Evolutionary conservation across 2,797 vertebrate genomes (phyloP), one percentile per base, ranked within the genome.

Genomic region (Ptychadena robeensis): DNA sequence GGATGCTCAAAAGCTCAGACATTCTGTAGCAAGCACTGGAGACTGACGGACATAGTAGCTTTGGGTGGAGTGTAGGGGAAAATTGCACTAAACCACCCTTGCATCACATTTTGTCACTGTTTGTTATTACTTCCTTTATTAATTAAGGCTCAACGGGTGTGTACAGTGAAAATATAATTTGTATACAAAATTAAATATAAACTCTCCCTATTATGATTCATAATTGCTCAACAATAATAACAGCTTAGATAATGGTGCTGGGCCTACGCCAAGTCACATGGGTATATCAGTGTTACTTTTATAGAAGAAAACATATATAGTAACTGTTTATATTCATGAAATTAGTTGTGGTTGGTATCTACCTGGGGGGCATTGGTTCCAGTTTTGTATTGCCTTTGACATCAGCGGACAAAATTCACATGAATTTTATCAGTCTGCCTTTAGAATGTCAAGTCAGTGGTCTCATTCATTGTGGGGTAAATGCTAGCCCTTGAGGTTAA

Each of bases 171-270:
- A 71, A 34, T 37, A 10, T 18, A 59, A 37, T 30, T 66, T 32
- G 30, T 77, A 31, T 66, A 66, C 18, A 66, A 28, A 63, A 30
- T 48, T 12, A 37, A 68, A 34, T 22, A 70, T 30, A 68, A 38
- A 44, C 75, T 68, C 31, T 37, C 28, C 40, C 12, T 53, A 11
- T 8, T 40, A 12, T 72, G 38, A 70, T 28, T 78, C 73, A 71
- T 28, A 65, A 76, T 78, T 30, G 2, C 28, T 28, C 44, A 64
- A 48, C 22, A 38, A 38, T 22, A 73, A 53, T 66, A 63, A 38
- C 30, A 69, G 14, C n/a, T 8, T 6, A 8, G 22, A 66, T 53
- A 61, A 67, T 30, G 37, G 28, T 1, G 10, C 3, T 40, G 22
- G 9, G 10, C 48, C 74, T 2, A 22, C 28, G 27, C 72, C 72